Evolutionary conservation across 2,888 invertebrate species (phyloP), one percentile per base, ranked within the genome.

Genomic region (Epiblema foenella): DNA sequence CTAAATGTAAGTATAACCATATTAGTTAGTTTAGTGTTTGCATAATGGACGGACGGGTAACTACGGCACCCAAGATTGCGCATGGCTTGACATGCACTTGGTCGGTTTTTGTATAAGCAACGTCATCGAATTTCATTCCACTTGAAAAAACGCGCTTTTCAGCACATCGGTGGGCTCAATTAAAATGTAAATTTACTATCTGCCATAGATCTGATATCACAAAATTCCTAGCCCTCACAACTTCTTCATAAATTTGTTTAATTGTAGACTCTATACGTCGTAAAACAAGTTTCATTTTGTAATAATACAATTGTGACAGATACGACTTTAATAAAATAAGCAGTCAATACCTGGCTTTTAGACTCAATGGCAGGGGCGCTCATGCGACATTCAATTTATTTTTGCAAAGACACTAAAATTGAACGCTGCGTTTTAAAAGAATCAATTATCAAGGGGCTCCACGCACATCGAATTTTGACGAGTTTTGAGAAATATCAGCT

Each of bases 181-280:
- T 86, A 83, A 85, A 83, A 87, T 87, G 84, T 76, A 84, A 86
- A 87, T 88, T 79, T 79, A 81, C 73, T 76, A 70, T 71, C 71
- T 62, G 56, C 75, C 69, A 71, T 72, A 75, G 76, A 76, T 81
- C 72, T 62, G 76, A 79, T 81, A 78, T 77, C 39, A 24, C 39
- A 11, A 15, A 39, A 11, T 54, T 39, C n/a, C 64, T 54, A 39
- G n/a, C 20, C 12, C 20, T 39, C 52, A 52, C 8, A 39, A 39
- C 37, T 39, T 8, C 11, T 2, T n/a, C 4, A 7, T 9, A 39
- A 18, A 3, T 24, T 51, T 18, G 37, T 39, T 54, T 2, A n/a
- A 64, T 2, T 39, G 5, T 24, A 37, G n/a, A 64, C 39, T n/a
- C 11, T 37, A 39, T 39, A 5, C 12, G 0, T 0, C 0, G 20